These are phyloP conservation scores for Percopsis omiscomaycus DNA, from an alignment of 2,797 vertebrate species.

Conservation along the genomic window DNA sequence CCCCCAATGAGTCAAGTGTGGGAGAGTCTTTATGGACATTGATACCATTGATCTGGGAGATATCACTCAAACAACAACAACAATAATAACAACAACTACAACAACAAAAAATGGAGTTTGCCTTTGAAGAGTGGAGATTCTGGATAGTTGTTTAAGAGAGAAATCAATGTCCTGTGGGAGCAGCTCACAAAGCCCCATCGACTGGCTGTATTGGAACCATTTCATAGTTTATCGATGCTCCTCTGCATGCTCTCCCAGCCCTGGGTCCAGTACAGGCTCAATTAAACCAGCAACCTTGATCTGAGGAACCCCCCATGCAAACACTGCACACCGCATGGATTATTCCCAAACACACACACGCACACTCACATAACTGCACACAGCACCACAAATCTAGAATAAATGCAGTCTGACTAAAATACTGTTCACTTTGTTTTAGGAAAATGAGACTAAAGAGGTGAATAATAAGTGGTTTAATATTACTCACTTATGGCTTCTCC, in stretches of 20 bases:
- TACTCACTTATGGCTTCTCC: slow-evolving; percentile 32
- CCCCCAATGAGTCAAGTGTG: slow-evolving; percentile 71
- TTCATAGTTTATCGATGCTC: slow-evolving; percentile 80
- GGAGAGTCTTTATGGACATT: slow-evolving; percentile 74
- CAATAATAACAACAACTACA: slow-evolving; percentile 49
- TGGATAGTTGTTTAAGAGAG: slow-evolving; percentile 75
- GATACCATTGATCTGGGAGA: slow-evolving; percentile 71
- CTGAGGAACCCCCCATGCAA: slow-evolving; percentile 61
- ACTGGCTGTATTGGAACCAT: slow-evolving; percentile 75
- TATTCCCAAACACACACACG: slow-evolving; percentile 32
- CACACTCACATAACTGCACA: not conserved
- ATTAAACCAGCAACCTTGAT: slow-evolving; percentile 78
- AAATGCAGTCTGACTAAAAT: slow-evolving; percentile 17
- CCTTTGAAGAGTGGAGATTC: slow-evolving; percentile 73
- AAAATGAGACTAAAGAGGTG: slow-evolving; percentile 32
- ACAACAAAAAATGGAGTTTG: slow-evolving; percentile 70
- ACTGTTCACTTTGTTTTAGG: slow-evolving; percentile 34
- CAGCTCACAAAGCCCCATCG: slow-evolving; percentile 73
- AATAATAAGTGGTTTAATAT: slow-evolving; percentile 27
- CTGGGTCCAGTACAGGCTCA: slow-evolving; percentile 65
- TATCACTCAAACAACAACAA: slow-evolving; percentile 72
- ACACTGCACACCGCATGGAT: slow-evolving; percentile 48
- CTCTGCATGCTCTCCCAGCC: slow-evolving; percentile 66
- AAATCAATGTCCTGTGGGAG: slow-evolving; percentile 73
- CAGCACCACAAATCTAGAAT: slow-evolving; percentile 12